Percentiles rank a stretch among this genome's conserved stretches.
Evolutionary conservation across 2,888 invertebrate genomes (phyloP).

Genomic region (Habrosyne pyritoides): DNA sequence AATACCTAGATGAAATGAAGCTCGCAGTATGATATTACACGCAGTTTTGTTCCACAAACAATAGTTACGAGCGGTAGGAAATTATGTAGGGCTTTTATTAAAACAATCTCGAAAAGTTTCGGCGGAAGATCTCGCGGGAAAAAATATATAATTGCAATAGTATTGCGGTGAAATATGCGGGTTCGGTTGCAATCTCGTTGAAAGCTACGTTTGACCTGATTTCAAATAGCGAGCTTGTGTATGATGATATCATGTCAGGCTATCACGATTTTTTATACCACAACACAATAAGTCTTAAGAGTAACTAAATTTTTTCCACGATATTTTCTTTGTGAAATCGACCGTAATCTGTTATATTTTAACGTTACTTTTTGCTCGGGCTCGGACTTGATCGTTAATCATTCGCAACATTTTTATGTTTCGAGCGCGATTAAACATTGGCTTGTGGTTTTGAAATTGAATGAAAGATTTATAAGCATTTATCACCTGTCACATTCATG

Average conservation of each 20-base stretch:
- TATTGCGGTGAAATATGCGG: slow-evolving; percentile 32
- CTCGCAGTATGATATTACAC: slow-evolving; percentile 54
- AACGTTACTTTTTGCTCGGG: neutral
- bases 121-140: slow-evolving; percentile 18
- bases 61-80: slow-evolving; percentile 33
- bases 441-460: slow-evolving; percentile 13
- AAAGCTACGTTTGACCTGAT: slow-evolving; percentile 59
- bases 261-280: neutral
- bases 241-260: slow-evolving; percentile 16
- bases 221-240: slow-evolving; percentile 23
- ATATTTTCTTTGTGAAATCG: neutral
- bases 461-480: slow-evolving; percentile 26
- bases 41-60: slow-evolving; percentile 45
- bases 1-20: slow-evolving; percentile 59
- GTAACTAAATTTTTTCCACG: neutral
- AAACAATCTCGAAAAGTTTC: slow-evolving; percentile 36
- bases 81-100: slow-evolving; percentile 36
- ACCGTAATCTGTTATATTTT: neutral
- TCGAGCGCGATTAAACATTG: slow-evolving; percentile 2
- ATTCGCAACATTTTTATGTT: neutral
- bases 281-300: neutral
- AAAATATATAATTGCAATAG: slow-evolving; percentile 14
- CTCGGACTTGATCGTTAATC: neutral
- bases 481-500: slow-evolving; percentile 40
- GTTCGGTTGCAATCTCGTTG: slow-evolving; percentile 56